Evolutionary conservation across 1,140 invertebrate genomes (phyloP).

Genomic region (Prorops nasuta): DNA sequence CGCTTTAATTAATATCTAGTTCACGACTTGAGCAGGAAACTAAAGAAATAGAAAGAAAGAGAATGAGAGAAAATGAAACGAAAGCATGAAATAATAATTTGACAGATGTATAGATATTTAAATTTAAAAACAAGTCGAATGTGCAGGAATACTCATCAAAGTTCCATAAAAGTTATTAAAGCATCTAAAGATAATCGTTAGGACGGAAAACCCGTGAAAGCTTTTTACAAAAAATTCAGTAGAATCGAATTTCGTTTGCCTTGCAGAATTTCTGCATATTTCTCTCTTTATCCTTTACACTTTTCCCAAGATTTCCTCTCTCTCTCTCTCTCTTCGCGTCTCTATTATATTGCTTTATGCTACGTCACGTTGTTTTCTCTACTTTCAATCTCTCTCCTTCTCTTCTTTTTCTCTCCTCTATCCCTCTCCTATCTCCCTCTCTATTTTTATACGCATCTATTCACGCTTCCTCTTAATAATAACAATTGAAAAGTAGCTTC

Average conservation of each 20-base stretch:
- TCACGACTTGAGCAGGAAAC: too few relatives aligned
- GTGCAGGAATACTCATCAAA: too few relatives aligned
- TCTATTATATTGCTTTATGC: not conserved
- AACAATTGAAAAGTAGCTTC: conserved; percentile 45
- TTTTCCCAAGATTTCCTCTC: not conserved
- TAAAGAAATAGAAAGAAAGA: too few relatives aligned
- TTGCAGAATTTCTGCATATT: too few relatives aligned
- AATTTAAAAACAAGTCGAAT: too few relatives aligned
- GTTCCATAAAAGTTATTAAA: too few relatives aligned
- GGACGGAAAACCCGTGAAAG: not conserved
- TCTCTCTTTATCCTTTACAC: not conserved
- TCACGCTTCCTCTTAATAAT: conserved; percentile 15
- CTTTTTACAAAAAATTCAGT: not conserved
- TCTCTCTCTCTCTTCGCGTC: not conserved
- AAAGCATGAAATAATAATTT: too few relatives aligned
- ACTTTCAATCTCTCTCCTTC: conserved; percentile 5
- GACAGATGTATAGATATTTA: too few relatives aligned
- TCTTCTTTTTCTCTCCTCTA: conserved; percentile 4
- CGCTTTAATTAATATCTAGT: too few relatives aligned
- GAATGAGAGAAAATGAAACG: too few relatives aligned
- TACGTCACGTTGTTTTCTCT: not conserved
- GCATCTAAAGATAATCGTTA: too few relatives aligned
- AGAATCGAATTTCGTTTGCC: too few relatives aligned
- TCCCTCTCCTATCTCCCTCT: conserved; percentile 8
- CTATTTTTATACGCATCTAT: conserved; percentile 5